A percentile compares a stretch with the other conserved stretches of the same genome.
Evolutionary conservation across 2,888 invertebrate species (phyloP).

Genomic region (Heteropelma amictum): DNA sequence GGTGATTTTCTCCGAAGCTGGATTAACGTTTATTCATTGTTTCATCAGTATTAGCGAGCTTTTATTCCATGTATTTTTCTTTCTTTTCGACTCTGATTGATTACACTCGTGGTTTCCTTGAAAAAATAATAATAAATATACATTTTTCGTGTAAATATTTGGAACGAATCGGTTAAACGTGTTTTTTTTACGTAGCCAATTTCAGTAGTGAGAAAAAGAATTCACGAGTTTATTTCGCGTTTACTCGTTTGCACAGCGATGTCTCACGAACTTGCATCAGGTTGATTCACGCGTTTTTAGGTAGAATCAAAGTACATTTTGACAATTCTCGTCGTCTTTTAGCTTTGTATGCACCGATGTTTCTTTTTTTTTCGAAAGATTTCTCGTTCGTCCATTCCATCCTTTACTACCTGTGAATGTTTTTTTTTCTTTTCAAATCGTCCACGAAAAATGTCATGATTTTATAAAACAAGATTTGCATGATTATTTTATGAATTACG

Average conservation of each 20-base stretch:
- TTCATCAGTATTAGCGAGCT: conserved; percentile 57
- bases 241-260: neutral
- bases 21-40: conserved; percentile 58
- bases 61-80: conserved; percentile 38
- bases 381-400: conserved; percentile 44
- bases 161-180: too few relatives aligned
- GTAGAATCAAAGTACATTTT: conserved; percentile 29
- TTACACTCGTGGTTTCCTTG: conserved; percentile 50
- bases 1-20: conserved; percentile 81
- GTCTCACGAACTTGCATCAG: neutral
- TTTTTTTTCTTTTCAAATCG: neutral
- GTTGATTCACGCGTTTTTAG: conserved; percentile 11
- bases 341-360: conserved; percentile 37
- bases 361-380: neutral
- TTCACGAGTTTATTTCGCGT: conserved; percentile 13
- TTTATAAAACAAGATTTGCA: conserved; percentile 35
- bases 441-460: too few relatives aligned
- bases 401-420: conserved; percentile 54
- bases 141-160: too few relatives aligned
- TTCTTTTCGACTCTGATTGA: conserved; percentile 30
- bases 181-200: too few relatives aligned
- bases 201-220: too few relatives aligned
- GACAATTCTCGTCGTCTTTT: conserved; percentile 11
- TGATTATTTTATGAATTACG: conserved; percentile 19
- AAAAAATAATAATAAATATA: too few relatives aligned